Conservation (phyloP, 1,140 invertebrate species). For the Diabrotica undecimpunctata region DNA sequence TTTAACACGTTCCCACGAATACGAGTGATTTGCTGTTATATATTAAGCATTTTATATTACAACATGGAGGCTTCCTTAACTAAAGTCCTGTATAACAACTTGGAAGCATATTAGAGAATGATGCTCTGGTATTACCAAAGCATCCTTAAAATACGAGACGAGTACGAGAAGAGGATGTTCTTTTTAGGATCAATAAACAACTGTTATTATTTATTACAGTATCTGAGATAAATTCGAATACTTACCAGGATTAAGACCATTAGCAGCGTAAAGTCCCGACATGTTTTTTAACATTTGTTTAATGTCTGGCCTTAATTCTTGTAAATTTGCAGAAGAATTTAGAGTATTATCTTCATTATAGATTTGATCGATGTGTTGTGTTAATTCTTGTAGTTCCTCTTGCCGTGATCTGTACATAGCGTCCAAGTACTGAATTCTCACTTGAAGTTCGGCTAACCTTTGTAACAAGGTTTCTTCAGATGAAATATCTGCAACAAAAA, state of each 20-base stretch:
- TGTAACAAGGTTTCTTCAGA: slow-evolving; percentile 66
- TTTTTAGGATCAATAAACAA: too few species aligned
- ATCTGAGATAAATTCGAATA: too few species aligned
- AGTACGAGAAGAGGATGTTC: too few species aligned
- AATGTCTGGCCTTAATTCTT: slow-evolving; percentile 51
- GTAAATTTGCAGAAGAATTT: slow-evolving; percentile 35
- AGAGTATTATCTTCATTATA: slow-evolving; percentile 46
- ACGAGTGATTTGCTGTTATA: too few species aligned
- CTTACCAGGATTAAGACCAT: slow-evolving; percentile 41
- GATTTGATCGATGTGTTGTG: slow-evolving; percentile 57
- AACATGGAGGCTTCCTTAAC: too few species aligned
- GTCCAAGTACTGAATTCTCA: slow-evolving; percentile 67
- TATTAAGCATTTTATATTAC: too few species aligned
- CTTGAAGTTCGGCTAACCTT: slow-evolving; percentile 65
- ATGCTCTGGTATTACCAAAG: too few species aligned
- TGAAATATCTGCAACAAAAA: slow-evolving; percentile 50
- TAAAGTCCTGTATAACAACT: too few species aligned
- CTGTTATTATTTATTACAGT: too few species aligned
- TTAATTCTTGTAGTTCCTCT: slow-evolving; percentile 64
- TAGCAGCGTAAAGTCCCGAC: slow-evolving; percentile 47
- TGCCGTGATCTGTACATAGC: slow-evolving; percentile 66
- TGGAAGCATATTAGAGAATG: too few species aligned
- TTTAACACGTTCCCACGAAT: too few species aligned
- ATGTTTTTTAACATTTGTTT: slow-evolving; percentile 52
- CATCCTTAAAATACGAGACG: too few species aligned